A percentile compares a stretch with the other conserved stretches of the same genome.
phyloP scores from a whole-genome alignment of 2,113 vertebrate species.

The Paraplagusia blochii region DNA sequence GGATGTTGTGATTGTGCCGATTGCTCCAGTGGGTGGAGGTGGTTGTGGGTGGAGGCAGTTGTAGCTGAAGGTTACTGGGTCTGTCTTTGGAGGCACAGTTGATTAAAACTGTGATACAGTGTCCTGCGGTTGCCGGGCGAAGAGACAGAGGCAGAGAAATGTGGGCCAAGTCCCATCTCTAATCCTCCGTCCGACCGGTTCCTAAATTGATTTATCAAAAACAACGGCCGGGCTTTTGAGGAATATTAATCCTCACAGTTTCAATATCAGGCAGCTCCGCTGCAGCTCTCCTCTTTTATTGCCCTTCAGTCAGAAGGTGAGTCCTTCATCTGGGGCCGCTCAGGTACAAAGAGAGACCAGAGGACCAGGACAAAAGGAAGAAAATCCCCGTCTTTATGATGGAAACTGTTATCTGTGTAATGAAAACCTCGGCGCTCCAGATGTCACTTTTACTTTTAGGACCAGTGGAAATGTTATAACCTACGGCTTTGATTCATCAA shows the following conservation, averaged over 20 bases:
- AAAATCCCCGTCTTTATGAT: slow-evolving; percentile 51
- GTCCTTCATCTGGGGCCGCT: slow-evolving; percentile 66
- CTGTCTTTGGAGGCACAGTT: slow-evolving; percentile 65
- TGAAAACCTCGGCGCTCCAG: slow-evolving; percentile 34
- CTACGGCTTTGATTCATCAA: slow-evolving; percentile 37
- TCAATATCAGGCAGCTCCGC: slow-evolving; percentile 69
- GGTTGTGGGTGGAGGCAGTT: slow-evolving; percentile 11
- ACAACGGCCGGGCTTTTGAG: slow-evolving; percentile 74
- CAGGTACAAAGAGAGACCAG: slow-evolving; percentile 53
- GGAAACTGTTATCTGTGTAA: slow-evolving; percentile 46
- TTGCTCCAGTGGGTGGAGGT: too few species aligned
- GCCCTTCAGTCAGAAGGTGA: slow-evolving; percentile 76
- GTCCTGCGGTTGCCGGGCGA: slow-evolving; percentile 41
- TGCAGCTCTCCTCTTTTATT: slow-evolving; percentile 57
- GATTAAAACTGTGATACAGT: slow-evolving; percentile 70
- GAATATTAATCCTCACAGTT: slow-evolving; percentile 78
- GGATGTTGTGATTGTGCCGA: slow-evolving; percentile 21
- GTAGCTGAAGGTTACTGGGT: slow-evolving; percentile 66
- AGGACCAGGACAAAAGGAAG: slow-evolving; percentile 51
- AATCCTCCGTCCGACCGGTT: slow-evolving; percentile 73
- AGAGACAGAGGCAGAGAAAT: slow-evolving; percentile 35
- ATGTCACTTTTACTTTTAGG: slow-evolving; percentile 25
- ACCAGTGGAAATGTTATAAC: slow-evolving; percentile 22
- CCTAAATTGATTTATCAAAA: slow-evolving; percentile 80
- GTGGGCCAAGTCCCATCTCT: slow-evolving; percentile 64